These are phyloP conservation scores for Pasiphila rectangulata DNA, from an alignment of 2,888 invertebrate genomes.

Conservation along the genomic window DNA sequence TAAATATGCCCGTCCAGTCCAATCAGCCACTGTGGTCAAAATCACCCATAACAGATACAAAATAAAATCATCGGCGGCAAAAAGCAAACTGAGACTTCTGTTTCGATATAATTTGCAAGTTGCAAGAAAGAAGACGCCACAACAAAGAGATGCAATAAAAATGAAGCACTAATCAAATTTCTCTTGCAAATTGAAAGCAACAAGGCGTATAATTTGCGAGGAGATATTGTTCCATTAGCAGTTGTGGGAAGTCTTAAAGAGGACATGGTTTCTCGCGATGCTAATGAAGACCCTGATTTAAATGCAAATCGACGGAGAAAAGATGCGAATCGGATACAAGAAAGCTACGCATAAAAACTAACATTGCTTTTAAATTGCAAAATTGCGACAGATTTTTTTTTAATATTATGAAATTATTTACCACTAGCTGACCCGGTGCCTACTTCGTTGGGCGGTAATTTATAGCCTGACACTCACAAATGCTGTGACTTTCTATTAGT, in stretches of 20 bases:
- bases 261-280: constrained; percentile 11
- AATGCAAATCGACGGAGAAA: constrained; percentile 15
- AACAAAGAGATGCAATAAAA: not conserved
- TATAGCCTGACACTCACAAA: too few species aligned
- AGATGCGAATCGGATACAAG: constrained; percentile 3
- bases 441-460: too few species aligned
- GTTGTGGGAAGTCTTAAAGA: constrained; percentile 11
- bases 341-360: not conserved
- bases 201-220: constrained; percentile 9
- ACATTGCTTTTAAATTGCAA: too few species aligned
- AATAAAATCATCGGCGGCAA: too few species aligned
- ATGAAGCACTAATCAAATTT: constrained; percentile 3
- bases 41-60: too few species aligned
- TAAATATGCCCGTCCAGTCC: too few species aligned
- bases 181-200: constrained; percentile 14
- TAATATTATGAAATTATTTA: too few species aligned
- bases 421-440: too few species aligned
- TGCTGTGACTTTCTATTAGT: too few species aligned
- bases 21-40: too few species aligned
- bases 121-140: not conserved
- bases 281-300: constrained; percentile 13
- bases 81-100: too few species aligned
- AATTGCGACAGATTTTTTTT: too few species aligned
- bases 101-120: not conserved
- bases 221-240: constrained; percentile 5